A percentile compares a stretch with the other conserved stretches of the same genome.
Conservation (phyloP, 30 jellyfish, hydroid and myxozoan species). For the Catostylus mosaicus region DNA sequence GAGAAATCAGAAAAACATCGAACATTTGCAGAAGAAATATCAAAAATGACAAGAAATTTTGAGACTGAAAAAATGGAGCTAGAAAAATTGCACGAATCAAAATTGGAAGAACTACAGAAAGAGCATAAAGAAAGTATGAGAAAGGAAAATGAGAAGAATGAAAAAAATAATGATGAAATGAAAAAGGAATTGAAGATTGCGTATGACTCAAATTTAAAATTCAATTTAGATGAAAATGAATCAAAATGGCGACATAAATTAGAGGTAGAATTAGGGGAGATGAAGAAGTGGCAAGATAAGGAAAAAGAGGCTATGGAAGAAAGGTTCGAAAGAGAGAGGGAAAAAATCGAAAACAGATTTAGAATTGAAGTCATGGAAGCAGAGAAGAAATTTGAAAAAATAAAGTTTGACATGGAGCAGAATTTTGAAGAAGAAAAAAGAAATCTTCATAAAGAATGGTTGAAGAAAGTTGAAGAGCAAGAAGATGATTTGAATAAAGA, state of each 20-base stretch:
- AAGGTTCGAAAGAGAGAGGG: slow-evolving; percentile 32
- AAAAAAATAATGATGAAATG: slow-evolving; percentile 37
- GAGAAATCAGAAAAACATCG: slow-evolving; percentile 82
- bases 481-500: slow-evolving; percentile 63
- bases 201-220: slow-evolving; percentile 35
- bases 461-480: slow-evolving; percentile 60
- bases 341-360: slow-evolving; percentile 55
- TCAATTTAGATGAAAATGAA: slow-evolving; percentile 29
- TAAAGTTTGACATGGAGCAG: slow-evolving; percentile 74
- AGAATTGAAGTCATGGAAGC: slow-evolving; percentile 58
- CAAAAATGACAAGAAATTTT: slow-evolving; percentile 58
- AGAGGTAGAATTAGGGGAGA: slow-evolving; percentile 38
- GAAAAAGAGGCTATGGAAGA: slow-evolving; percentile 57
- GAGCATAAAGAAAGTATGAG: slow-evolving; percentile 33
- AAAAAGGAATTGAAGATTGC: slow-evolving; percentile 54
- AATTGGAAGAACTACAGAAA: slow-evolving; percentile 34
- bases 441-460: slow-evolving; percentile 57
- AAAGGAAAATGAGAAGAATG: slow-evolving; percentile 8
- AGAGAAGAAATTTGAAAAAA: slow-evolving; percentile 68
- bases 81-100: slow-evolving; percentile 43
- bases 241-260: slow-evolving; percentile 47
- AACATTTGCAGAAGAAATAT: slow-evolving; percentile 77
- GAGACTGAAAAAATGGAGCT: slow-evolving; percentile 78
- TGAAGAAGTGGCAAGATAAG: slow-evolving; percentile 37
- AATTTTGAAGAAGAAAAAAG: slow-evolving; percentile 83